Percentiles rank a stretch among this genome's conserved stretches.
Evolutionary conservation across 2,113 vertebrate genomes (phyloP).

Genomic region (Talpa occidentalis): DNA sequence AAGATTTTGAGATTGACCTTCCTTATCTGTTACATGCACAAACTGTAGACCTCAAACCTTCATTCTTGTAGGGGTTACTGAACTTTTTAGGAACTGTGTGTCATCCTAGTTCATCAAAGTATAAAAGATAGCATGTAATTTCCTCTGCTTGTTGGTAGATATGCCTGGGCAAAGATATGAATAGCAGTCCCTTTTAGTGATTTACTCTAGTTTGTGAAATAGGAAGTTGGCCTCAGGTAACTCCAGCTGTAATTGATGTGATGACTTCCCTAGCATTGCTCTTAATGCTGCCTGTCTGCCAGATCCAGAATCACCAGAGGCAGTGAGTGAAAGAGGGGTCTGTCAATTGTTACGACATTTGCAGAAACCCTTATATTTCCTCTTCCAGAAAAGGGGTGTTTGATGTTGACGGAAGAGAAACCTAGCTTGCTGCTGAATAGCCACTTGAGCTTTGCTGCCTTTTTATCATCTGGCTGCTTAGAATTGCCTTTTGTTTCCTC

Average conservation of each 20-base stretch:
- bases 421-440: background rate
- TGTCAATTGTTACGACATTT: background rate
- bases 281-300: background rate
- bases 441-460: background rate
- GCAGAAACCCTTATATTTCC: background rate
- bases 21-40: background rate
- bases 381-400: background rate
- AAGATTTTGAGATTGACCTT: conserved; percentile 8
- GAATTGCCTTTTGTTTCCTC: background rate
- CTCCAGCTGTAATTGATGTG: background rate
- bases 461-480: background rate
- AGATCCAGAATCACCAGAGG: background rate
- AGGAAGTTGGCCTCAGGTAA: background rate
- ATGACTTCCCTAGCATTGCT: background rate
- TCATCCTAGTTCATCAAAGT: background rate
- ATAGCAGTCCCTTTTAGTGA: background rate
- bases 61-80: background rate
- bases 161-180: background rate
- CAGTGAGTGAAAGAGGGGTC: background rate
- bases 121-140: background rate
- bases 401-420: background rate
- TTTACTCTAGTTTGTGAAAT: background rate
- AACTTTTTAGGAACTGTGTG: background rate
- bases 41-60: background rate
- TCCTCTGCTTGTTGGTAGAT: background rate